Percentiles rank a stretch among this genome's conserved stretches.
These are phyloP conservation scores for Himantopus leucocephalus DNA, from an alignment of 2,113 vertebrate species.

Conservation along the genomic window DNA sequence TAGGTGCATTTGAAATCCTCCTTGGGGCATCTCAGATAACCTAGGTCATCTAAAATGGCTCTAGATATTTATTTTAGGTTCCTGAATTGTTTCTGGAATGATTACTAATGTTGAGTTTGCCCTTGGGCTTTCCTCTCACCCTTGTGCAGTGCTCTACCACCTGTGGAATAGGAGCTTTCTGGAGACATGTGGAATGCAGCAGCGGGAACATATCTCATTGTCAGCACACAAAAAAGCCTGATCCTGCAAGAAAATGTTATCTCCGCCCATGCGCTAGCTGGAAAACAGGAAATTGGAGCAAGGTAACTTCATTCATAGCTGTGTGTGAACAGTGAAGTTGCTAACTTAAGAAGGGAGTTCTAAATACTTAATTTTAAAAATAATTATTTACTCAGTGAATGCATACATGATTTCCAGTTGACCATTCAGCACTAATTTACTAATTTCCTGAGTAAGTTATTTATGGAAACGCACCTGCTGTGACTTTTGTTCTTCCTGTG, in stretches of 20 bases:
- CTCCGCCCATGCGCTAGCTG: slow-evolving; percentile 89
- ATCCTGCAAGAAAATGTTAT: slow-evolving; percentile 86
- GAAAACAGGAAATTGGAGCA: slow-evolving; percentile 89
- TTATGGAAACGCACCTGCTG: slow-evolving; percentile 6
- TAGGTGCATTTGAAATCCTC: neutral
- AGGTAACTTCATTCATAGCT: slow-evolving; percentile 73
- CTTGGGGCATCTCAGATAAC: neutral
- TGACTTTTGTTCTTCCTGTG: neutral
- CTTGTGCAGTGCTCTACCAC: slow-evolving; percentile 87
- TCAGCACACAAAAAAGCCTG: slow-evolving; percentile 78
- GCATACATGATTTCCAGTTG: neutral
- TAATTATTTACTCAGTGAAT: slow-evolving; percentile 23
- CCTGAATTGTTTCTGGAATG: neutral
- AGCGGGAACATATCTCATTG: slow-evolving; percentile 80
- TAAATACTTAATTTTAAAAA: slow-evolving; percentile 1
- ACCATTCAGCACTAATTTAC: neutral
- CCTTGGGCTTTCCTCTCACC: neutral
- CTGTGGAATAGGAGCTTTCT: slow-evolving; percentile 89
- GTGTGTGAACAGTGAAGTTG: neutral
- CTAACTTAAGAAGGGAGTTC: neutral
- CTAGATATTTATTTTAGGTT: neutral
- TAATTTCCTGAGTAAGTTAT: slow-evolving; percentile 41
- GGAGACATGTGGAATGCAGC: slow-evolving; percentile 87
- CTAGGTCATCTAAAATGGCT: neutral
- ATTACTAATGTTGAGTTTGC: neutral